Percentiles rank a stretch among this genome's conserved stretches.
Conservation (phyloP, 2,888 invertebrate species). For the Drosophila ochracea region DNA sequence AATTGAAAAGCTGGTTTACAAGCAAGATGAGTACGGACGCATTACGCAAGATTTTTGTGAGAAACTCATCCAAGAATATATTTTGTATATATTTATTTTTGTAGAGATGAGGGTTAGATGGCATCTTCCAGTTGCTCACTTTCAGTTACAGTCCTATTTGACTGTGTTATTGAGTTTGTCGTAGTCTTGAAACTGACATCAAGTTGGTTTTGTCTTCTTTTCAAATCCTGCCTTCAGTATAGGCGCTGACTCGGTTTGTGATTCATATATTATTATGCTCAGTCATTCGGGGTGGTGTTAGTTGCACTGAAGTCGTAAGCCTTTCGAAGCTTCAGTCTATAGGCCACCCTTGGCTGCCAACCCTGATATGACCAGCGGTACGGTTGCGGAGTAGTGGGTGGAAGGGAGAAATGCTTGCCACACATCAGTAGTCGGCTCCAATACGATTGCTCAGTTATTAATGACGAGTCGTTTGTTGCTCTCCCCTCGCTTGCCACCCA, state of each 20-base stretch:
- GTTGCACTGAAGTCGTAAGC: constrained; percentile 46
- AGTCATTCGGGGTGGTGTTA: constrained; percentile 43
- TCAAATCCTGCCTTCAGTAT: not conserved
- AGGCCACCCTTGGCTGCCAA: not conserved
- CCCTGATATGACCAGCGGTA: not conserved
- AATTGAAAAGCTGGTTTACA: not conserved
- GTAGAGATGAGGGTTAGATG: not conserved
- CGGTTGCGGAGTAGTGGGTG: not conserved
- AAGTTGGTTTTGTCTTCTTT: not conserved
- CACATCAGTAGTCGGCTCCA: constrained; percentile 36
- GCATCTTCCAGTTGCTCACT: not conserved
- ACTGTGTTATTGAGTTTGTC: not conserved
- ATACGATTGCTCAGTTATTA: constrained; percentile 75
- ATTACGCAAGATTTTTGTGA: not conserved
- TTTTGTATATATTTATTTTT: not conserved
- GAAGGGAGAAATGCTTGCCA: not conserved
- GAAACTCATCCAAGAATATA: not conserved
- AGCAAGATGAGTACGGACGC: not conserved
- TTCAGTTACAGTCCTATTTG: not conserved
- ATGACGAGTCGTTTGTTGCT: constrained; percentile 67
- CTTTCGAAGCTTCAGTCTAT: constrained; percentile 25
- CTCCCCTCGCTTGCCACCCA: not conserved
- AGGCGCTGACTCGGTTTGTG: not conserved
- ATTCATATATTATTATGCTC: constrained; percentile 26
- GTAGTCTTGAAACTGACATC: not conserved